These are phyloP conservation scores for Brachionus manjavacas DNA, from an alignment of 1,140 invertebrate species.

Conservation along the genomic window DNA sequence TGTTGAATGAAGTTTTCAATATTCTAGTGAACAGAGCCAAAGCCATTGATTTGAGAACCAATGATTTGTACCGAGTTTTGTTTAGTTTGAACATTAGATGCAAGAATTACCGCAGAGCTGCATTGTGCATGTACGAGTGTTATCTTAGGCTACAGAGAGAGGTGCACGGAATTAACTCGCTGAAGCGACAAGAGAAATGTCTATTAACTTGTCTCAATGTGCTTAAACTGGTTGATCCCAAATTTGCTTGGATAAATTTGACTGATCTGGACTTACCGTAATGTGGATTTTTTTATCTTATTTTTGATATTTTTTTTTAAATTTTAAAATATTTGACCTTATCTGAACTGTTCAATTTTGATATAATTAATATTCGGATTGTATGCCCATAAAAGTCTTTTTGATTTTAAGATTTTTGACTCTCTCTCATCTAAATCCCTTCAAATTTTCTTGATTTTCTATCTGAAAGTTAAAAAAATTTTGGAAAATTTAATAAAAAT, in stretches of 20 bases:
- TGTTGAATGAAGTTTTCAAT: conserved; percentile 3
- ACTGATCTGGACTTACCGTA: neutral
- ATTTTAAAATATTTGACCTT: too few species aligned
- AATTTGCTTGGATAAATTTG: conserved; percentile 19
- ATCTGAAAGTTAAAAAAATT: too few species aligned
- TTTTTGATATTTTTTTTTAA: neutral
- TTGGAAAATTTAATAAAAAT: too few species aligned
- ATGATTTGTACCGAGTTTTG: conserved; percentile 9
- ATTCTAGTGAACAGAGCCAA: conserved; percentile 10
- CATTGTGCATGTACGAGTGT: conserved; percentile 33
- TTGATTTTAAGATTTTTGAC: too few species aligned
- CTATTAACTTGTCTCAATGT: conserved; percentile 16
- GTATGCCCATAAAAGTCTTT: too few species aligned
- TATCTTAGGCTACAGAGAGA: neutral
- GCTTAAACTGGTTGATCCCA: neutral
- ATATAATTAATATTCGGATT: too few species aligned
- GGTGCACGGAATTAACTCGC: neutral
- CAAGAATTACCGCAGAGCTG: conserved; percentile 17
- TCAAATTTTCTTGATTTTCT: too few species aligned
- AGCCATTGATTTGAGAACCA: conserved; percentile 5
- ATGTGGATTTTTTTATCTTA: neutral
- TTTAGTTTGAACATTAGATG: neutral
- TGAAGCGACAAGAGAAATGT: conserved; percentile 37
- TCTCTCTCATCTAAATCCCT: too few species aligned
- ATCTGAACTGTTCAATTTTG: too few species aligned